phyloP scores from a whole-genome alignment of 1,140 invertebrate species.

The Pentalonia nigronervosa region DNA sequence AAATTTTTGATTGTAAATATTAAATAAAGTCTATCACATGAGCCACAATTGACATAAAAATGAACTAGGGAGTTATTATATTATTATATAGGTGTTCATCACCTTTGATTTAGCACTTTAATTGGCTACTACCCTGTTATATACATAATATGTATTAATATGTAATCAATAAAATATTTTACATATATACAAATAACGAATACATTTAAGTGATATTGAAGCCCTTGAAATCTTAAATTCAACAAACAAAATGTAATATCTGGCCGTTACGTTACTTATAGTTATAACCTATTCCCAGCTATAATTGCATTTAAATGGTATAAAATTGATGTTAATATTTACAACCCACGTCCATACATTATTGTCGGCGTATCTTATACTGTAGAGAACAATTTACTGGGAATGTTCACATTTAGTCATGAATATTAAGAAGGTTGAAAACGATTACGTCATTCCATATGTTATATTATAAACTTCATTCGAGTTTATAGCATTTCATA shows the following conservation, averaged over 20 bases:
- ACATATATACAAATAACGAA: not conserved
- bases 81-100: not conserved
- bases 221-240: not conserved
- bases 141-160: not conserved
- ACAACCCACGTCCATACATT: not conserved
- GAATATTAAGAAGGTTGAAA: slow-evolving; percentile 16
- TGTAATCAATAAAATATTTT: not conserved
- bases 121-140: not conserved
- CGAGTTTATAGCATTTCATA: not conserved
- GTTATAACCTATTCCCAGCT: not conserved
- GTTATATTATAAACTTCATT: not conserved
- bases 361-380: not conserved
- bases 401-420: not conserved
- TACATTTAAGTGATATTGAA: not conserved
- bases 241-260: not conserved
- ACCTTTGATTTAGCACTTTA: too few species aligned
- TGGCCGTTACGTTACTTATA: not conserved
- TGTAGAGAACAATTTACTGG: not conserved
- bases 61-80: not conserved
- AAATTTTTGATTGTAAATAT: not conserved
- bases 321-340: not conserved
- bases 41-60: not conserved
- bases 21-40: not conserved
- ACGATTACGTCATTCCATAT: not conserved
- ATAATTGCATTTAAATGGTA: not conserved